Evolutionary conservation across 2,888 invertebrate genomes (phyloP), one percentile per base, ranked within the genome.

Genomic region (Phrixothrix hirtus): DNA sequence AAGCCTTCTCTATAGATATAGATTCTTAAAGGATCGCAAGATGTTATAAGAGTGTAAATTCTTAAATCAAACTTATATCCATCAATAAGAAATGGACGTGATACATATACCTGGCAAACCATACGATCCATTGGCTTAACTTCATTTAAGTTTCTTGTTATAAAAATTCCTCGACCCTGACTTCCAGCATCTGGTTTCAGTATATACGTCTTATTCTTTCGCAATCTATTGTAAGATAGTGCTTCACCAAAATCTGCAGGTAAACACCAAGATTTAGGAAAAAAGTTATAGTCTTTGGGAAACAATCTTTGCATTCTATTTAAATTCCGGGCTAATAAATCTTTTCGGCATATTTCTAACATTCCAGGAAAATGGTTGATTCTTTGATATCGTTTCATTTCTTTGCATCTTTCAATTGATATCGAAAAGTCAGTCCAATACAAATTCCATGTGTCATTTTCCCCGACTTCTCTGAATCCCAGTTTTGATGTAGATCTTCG

Each of bases 41-140:
- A 92, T 0, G 95, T 93, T 55, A 95, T 88, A 16, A 95, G 78
- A 0, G 88, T 86, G 73, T 95, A 95, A 7, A 95, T 85, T 54
- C 95, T 81, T 49, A 95, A 81, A 75, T 95, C 95, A 74, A 95
- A 95, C 78, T 95, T 95, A 73, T 88, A 94, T 1, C 93, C 92
- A 72, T 95, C 94, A 11, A 95, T 88, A 34, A 95, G 79, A 59
- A 89, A 88, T 0, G 95, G 95, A 82, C 78, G 82, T 14, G 79
- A 74, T 29, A 89, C 74, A 65, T 89, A 89, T 7, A 86, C 81
- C 78, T 95, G 95, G 71, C 94, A 94, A 55, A 95, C 90, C 74
- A 92, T 86, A 66, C 89, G 86, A 63, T 93, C 93, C 17, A 81
- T 81, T 2, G 89, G 85, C 67, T 88, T 88, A 56, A 94, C 81